phyloP scores from a whole-genome alignment of 92 coral and sea anemone genomes.

The Pocillopora meandrina region DNA sequence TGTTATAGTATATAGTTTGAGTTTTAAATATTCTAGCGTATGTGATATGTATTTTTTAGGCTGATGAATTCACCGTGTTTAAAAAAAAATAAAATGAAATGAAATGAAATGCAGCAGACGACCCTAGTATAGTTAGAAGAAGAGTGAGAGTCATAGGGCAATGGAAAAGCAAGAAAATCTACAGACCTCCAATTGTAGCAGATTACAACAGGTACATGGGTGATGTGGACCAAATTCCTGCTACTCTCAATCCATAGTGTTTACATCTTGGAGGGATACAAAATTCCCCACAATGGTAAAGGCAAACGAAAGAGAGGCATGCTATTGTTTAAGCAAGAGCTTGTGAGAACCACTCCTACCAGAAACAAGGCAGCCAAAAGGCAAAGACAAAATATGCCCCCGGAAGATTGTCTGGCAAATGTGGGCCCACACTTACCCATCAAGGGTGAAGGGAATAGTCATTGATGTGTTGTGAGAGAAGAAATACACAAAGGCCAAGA shows the following conservation, averaged over 20 bases:
- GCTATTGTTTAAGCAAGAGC: slow-evolving; percentile 45
- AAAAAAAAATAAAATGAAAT: no score
- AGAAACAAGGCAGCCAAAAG: slow-evolving; percentile 42
- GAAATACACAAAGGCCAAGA: slow-evolving; percentile 31
- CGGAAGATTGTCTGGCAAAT: slow-evolving; percentile 38
- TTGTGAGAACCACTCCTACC: slow-evolving; percentile 41
- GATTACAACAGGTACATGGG: slow-evolving; percentile 68
- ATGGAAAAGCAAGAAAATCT: slow-evolving; percentile 35
- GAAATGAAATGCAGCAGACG: background rate
- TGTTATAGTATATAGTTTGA: no score
- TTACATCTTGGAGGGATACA: slow-evolving; percentile 52
- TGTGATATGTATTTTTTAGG: no score
- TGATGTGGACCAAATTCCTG: slow-evolving; percentile 56
- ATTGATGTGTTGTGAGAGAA: slow-evolving; percentile 46
- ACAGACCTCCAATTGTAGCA: slow-evolving; percentile 33
- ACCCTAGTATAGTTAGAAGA: slow-evolving; percentile 26
- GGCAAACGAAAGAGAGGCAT: slow-evolving; percentile 50
- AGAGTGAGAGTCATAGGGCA: slow-evolving; percentile 34
- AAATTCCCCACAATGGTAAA: slow-evolving; percentile 29
- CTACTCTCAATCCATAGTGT: slow-evolving; percentile 30
- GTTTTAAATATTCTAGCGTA: no score
- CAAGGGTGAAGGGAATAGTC: slow-evolving; percentile 48
- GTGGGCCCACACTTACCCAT: slow-evolving; percentile 48
- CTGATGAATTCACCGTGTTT: no score
- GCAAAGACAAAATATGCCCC: slow-evolving; percentile 29